Conservation (phyloP, 2,888 invertebrate genomes). For the Beris morrisii region DNA sequence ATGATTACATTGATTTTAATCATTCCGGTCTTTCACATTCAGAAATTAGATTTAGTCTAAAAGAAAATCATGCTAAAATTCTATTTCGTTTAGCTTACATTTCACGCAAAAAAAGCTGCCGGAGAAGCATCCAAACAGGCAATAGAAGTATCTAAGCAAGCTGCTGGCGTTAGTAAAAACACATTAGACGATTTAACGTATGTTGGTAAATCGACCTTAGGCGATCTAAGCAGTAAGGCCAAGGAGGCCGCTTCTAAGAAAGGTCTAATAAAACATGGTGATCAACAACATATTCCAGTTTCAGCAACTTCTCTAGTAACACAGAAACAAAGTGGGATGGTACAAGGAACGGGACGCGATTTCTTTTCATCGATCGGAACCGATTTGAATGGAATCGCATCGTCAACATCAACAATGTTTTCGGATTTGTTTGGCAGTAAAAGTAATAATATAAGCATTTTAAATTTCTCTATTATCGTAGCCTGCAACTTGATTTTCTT, state of each 20-base stretch:
- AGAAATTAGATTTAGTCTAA: no score
- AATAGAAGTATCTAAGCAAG: conserved; percentile 82
- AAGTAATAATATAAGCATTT: conserved; percentile 53
- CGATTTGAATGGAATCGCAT: conserved; percentile 89
- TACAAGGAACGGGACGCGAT: conserved; percentile 72
- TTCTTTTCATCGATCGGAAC: conserved; percentile 90
- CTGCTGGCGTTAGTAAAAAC: conserved; percentile 84
- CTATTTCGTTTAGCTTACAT: conserved; percentile 65
- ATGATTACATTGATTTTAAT: no score
- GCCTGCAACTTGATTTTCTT: neutral
- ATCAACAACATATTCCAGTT: conserved; percentile 34
- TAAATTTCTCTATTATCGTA: neutral
- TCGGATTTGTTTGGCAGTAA: conserved; percentile 88
- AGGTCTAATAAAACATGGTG: conserved; percentile 73
- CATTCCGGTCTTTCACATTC: no score
- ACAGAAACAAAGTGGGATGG: conserved; percentile 49
- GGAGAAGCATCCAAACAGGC: conserved; percentile 85
- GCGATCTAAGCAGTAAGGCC: conserved; percentile 88
- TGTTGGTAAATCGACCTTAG: conserved; percentile 86
- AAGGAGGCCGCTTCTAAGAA: conserved; percentile 86
- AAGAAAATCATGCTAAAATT: neutral
- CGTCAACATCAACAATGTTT: conserved; percentile 91
- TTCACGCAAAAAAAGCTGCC: conserved; percentile 86
- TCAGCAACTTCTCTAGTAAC: conserved; percentile 50
- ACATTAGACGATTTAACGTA: conserved; percentile 86